Base-by-base conservation (phyloP, 1,140 invertebrate species). In the Idris sp. region DNA sequence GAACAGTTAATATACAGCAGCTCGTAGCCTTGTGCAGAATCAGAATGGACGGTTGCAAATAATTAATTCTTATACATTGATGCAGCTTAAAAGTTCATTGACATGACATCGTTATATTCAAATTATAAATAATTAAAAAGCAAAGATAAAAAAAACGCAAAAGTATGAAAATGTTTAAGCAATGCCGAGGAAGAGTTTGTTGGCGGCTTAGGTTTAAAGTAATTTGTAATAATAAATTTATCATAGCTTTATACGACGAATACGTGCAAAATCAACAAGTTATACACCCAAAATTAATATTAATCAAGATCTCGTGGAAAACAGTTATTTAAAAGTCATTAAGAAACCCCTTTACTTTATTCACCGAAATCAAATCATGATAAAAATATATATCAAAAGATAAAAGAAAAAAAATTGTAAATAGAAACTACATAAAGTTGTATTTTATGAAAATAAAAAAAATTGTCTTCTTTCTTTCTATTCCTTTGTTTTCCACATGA, bases 201-300 rank as follows among this genome's bases (percentile, higher is more conserved):
- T 48, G 54, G 43, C 46, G 40, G 19, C 16, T 46, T 74, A 74
- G 48, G 35, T 61, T 74, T 48, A 74, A 54, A 68, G 64, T 16
- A 38, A 68, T 74, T 74, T 68, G 35, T 74, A 74, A 68, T 19
- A 43, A 25, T 64, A 64, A 51, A 5, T 59, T 54, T 54, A 43
- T 46, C 53, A 35, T 69, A 65, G 54, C 65, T 76, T 71, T 76
- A 38, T 65, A 76, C 54, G 54, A 43, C 18, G 33, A 16, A 71
- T 49, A 67, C 11, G 38, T 61, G 61, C 43, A 65, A 73, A 69
- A 64, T 69, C 36, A 44, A 62, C 35, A 54, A 18, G 35, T 53
- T 38, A 30, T 44, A 26, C 26, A 64, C 4, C 48, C 44, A 36
- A 38, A 11, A 8, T 67, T 41, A 62, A 33, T 13, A 43, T 11